phyloP scores from a whole-genome alignment of 2,113 vertebrate genomes.

The Empidonax traillii region DNA sequence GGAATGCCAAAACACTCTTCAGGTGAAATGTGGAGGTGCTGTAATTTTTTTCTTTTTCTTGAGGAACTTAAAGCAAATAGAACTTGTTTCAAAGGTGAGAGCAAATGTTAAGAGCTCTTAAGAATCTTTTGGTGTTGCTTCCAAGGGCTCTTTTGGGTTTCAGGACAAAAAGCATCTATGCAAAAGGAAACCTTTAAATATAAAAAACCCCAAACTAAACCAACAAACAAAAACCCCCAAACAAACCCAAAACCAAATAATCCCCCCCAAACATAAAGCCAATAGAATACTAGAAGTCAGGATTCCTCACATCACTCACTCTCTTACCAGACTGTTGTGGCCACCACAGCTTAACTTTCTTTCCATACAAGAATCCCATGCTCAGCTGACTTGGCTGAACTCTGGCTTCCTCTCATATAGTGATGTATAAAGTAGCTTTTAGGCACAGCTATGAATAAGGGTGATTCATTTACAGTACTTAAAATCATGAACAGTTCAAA shows the following conservation, averaged over 20 bases:
- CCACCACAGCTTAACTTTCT: neutral
- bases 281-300: neutral
- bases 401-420: neutral
- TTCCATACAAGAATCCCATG: neutral
- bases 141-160: neutral
- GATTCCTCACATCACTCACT: neutral
- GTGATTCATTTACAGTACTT: slow-evolving; percentile 2
- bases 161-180: neutral
- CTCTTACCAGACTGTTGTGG: neutral
- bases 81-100: neutral
- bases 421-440: slow-evolving; percentile 6
- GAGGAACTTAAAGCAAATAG: neutral
- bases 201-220: too few relatives aligned
- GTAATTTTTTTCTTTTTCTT: neutral
- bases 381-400: slow-evolving; percentile 2
- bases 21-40: neutral
- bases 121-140: neutral
- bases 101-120: neutral
- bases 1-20: fast-evolving
- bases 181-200: neutral
- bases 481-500: slow-evolving; percentile 31
- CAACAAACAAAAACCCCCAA: neutral
- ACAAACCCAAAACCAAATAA: neutral
- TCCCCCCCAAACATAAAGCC: neutral
- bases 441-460: slow-evolving; percentile 3